phyloP scores from a whole-genome alignment of 37 sponge, comb jelly and placozoan genomes.

The Beroe ovata region DNA sequence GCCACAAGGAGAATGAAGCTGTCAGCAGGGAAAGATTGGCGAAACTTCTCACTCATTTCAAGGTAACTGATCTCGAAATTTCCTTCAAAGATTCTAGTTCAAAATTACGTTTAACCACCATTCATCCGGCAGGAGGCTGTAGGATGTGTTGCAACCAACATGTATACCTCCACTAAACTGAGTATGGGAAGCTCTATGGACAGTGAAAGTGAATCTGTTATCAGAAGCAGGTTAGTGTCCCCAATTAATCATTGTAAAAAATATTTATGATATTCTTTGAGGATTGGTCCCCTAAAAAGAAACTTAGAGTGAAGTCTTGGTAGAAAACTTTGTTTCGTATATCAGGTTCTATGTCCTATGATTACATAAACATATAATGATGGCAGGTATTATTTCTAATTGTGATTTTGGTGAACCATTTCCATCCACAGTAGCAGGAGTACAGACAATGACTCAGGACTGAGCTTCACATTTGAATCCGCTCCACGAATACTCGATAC shows the following conservation, averaged over 20 bases:
- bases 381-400: too few relatives aligned
- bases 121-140: slow-evolving; percentile 25
- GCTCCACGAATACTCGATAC: background rate
- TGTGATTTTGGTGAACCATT: too few relatives aligned
- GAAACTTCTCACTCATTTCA: slow-evolving; percentile 23
- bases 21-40: slow-evolving; percentile 6
- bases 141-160: background rate
- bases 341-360: too few relatives aligned
- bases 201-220: slow-evolving; percentile 13
- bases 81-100: too few relatives aligned
- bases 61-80: background rate
- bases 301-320: background rate
- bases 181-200: slow-evolving; percentile 53
- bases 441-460: slow-evolving; percentile 34
- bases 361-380: too few relatives aligned
- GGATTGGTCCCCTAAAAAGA: background rate
- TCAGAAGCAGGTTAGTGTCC: background rate
- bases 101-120: too few relatives aligned
- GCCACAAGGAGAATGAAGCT: slow-evolving; percentile 65
- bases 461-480: slow-evolving; percentile 21
- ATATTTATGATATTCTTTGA: background rate
- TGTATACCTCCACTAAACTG: slow-evolving; percentile 24
- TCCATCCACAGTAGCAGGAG: background rate
- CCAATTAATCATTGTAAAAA: background rate
- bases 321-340: too few relatives aligned